Percentiles rank a stretch among this genome's conserved stretches.
Conservation (phyloP, 2,888 invertebrate species). For the Unio pictorum region DNA sequence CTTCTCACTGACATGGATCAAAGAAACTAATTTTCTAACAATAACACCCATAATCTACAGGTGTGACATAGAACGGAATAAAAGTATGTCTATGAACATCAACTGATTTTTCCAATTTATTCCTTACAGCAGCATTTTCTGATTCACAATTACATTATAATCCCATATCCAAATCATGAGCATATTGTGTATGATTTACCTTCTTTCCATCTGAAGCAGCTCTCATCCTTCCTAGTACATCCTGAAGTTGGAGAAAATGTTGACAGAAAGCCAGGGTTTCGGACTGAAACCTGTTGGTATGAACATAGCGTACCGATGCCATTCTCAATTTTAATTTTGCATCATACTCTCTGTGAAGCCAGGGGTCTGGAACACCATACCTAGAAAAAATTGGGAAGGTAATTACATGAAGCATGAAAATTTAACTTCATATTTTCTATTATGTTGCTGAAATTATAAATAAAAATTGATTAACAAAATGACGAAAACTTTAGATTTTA, state of each 20-base stretch:
- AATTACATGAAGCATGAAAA: not conserved
- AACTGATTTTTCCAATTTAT: too few species aligned
- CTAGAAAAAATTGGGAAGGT: constrained; percentile 56
- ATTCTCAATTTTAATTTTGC: constrained; percentile 84
- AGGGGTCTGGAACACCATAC: constrained; percentile 75
- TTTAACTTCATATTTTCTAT: not conserved
- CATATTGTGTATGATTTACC: constrained; percentile 42
- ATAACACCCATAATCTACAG: too few species aligned
- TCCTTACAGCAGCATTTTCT: too few species aligned
- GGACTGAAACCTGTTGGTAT: constrained; percentile 92
- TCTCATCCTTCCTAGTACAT: constrained; percentile 80
- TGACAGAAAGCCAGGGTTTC: constrained; percentile 89
- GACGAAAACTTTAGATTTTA: too few species aligned
- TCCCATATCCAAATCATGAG: not conserved
- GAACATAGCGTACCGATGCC: constrained; percentile 93
- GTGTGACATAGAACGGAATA: too few species aligned
- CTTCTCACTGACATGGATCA: too few species aligned
- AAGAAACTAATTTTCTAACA: too few species aligned
- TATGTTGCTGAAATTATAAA: too few species aligned
- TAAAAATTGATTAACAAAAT: too few species aligned
- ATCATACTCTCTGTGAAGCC: constrained; percentile 76
- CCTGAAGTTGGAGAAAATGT: constrained; percentile 85
- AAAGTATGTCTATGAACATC: too few species aligned
- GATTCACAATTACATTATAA: not conserved
- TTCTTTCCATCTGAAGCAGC: constrained; percentile 76